Evolutionary conservation across 2,113 vertebrate species (phyloP), one percentile per base, ranked within the genome.

Genomic region (Passer domesticus): DNA sequence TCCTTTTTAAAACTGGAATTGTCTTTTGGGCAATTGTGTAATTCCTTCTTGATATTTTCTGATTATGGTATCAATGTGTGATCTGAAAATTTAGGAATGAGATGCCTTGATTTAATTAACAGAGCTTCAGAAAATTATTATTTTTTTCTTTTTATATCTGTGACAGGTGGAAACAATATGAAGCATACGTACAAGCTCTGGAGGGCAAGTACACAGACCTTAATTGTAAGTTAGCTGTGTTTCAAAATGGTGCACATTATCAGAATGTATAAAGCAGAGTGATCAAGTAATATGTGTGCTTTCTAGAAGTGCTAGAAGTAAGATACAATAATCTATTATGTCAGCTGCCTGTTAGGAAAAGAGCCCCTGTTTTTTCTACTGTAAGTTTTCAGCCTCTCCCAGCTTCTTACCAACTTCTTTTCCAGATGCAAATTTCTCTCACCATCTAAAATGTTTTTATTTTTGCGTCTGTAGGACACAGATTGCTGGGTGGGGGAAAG

Each of bases 141-240:
- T 87, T 33, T 94, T 93, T 39, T 95, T 83, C 63, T 92, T 12
- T 84, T 59, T 17, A 0, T 91, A 62, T 97, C 77, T 70, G 53
- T 44, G 35, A 87, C 97, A 99, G 99, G 97, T 99, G 99, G 99
- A 99, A 99, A 84, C 99, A 99, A 30, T 99, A 99, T 96, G 99
- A 99, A 97, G 97, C 98, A 3, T 99, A 99, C 2, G 98, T 99
- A 84, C 99, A 99, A 98, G 98, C 99, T 98, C 98, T 99, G 97
- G 99, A 99, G 98, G 97, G 98, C n/a, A 99, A 99, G 97, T 99
- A 99, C 97, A 98, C 99, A 94, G 99, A 99, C 92, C 97, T 99
- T 74, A 99, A 99, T 91, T 99, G 99, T 99, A 99, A 99, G 99
- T 99, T 72, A 55, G 9, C 39, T 5, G 46, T 37, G 44, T 92